A percentile compares a stretch with the other conserved stretches of the same genome.
phyloP scores from a whole-genome alignment of 2,113 vertebrate genomes.

The Ailurus styani region DNA sequence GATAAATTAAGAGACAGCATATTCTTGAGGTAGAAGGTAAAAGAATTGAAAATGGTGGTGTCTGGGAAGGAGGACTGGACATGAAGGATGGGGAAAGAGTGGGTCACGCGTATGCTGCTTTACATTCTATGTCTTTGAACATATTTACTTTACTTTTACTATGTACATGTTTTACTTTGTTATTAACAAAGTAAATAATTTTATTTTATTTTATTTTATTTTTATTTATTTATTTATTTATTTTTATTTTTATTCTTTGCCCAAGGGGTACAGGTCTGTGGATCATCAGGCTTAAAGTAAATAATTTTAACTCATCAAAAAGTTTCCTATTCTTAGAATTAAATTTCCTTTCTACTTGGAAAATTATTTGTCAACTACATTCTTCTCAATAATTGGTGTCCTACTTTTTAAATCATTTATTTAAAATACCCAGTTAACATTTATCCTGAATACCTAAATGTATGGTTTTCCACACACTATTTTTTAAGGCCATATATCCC shows the following conservation, averaged over 20 bases:
- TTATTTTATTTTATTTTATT: too few relatives aligned
- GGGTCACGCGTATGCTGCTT: neutral
- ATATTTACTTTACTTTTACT: neutral
- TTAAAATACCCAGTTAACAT: neutral
- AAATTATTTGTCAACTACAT: neutral
- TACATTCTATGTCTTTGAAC: neutral
- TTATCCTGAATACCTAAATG: neutral
- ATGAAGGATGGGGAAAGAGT: neutral
- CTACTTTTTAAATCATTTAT: neutral
- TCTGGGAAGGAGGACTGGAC: neutral
- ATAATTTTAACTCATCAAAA: neutral
- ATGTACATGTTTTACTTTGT: neutral
- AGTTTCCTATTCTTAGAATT: neutral
- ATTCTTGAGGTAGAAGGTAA: neutral
- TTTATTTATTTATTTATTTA: too few relatives aligned
- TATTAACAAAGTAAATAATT: neutral
- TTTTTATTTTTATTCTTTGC: too few relatives aligned
- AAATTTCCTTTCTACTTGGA: slow-evolving; percentile 3
- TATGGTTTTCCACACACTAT: neutral
- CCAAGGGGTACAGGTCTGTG: too few relatives aligned
- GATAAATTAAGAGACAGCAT: neutral
- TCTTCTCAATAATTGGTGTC: neutral
- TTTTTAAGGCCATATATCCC: neutral
- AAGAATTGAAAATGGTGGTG: neutral
- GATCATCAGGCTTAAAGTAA: too few relatives aligned